Evolutionary conservation across 2,888 invertebrate genomes (phyloP).

Genomic region (Sabellastarte sp.): DNA sequence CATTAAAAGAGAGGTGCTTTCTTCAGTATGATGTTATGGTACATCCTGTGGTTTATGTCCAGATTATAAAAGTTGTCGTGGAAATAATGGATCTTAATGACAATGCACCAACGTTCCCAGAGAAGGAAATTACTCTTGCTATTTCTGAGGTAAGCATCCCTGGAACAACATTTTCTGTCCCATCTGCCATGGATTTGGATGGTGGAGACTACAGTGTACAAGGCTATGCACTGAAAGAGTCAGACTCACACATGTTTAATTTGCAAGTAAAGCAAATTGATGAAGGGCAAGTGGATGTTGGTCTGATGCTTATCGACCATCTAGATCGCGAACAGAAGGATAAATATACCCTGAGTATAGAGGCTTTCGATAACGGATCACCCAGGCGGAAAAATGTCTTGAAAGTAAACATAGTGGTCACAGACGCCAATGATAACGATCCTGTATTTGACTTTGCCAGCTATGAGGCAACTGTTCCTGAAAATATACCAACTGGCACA

Average conservation of each 20-base stretch:
- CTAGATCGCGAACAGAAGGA: background rate
- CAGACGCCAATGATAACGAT: background rate
- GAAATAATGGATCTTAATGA: background rate
- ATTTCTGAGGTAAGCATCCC: background rate
- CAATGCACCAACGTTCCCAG: background rate
- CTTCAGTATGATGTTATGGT: background rate
- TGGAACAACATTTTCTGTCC: background rate
- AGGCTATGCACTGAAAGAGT: background rate
- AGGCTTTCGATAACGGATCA: background rate
- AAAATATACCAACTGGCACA: background rate
- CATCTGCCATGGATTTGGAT: background rate
- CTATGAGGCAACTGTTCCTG: background rate
- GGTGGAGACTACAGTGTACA: background rate
- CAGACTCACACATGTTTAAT: background rate
- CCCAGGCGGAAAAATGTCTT: background rate
- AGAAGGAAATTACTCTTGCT: background rate
- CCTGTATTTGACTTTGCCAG: background rate
- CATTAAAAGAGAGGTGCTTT: background rate
- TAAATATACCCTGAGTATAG: background rate
- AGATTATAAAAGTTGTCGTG: background rate
- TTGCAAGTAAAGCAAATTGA: background rate
- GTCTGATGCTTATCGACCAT: background rate
- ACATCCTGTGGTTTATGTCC: background rate
- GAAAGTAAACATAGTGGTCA: background rate
- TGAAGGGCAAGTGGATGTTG: background rate